Evolutionary conservation across 2,888 invertebrate genomes (phyloP).

Genomic region (Vesta saturnalis): DNA sequence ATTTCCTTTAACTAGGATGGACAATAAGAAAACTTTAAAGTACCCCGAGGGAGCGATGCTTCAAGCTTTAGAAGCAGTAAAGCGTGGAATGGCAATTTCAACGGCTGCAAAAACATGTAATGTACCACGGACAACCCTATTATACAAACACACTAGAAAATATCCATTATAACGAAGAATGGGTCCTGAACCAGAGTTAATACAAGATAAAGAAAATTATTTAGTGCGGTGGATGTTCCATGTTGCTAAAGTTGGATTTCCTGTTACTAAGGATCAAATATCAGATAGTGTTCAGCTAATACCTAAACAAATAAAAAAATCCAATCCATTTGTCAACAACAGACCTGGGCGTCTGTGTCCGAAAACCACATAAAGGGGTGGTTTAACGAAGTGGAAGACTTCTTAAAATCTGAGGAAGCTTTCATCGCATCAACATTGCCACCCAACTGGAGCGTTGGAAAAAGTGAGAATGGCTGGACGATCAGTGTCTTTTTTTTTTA

Average conservation of each 20-base stretch:
- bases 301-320: background rate
- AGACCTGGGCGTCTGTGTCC: background rate
- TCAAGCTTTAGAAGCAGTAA: background rate
- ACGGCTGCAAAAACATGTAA: background rate
- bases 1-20: too few relatives aligned
- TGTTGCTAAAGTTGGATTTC: background rate
- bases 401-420: too few relatives aligned
- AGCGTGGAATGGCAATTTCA: background rate
- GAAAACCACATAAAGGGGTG: background rate
- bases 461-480: constrained; percentile 3
- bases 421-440: background rate
- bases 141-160: background rate
- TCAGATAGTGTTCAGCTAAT: too few relatives aligned
- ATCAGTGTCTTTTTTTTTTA: background rate
- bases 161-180: background rate
- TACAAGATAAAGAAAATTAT: background rate
- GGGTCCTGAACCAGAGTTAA: background rate
- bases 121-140: background rate
- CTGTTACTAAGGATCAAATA: background rate
- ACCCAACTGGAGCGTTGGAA: background rate
- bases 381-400: too few relatives aligned
- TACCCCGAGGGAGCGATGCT: too few relatives aligned
- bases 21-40: too few relatives aligned
- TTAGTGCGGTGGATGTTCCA: background rate
- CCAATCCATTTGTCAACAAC: background rate